Percentiles rank a stretch among this genome's conserved stretches.
Evolutionary conservation across 1,140 invertebrate species (phyloP).

Genomic region (Neodiprion virginianus): DNA sequence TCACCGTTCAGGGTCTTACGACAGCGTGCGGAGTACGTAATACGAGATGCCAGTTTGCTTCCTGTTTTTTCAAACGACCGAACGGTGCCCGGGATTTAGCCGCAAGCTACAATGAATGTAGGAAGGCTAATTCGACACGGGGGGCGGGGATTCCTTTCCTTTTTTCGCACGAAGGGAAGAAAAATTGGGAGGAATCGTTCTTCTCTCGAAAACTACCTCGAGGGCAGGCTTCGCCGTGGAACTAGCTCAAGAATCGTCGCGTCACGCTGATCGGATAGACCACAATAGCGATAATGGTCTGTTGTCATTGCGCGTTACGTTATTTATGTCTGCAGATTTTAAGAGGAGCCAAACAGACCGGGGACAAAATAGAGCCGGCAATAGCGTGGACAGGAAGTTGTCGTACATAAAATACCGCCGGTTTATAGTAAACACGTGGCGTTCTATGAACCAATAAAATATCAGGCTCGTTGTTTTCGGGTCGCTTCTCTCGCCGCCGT

Average conservation of each 20-base stretch:
- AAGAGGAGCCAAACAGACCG: neutral
- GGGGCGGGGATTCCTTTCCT: no score
- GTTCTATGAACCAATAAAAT: slow-evolving; percentile 7
- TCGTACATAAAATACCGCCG: neutral
- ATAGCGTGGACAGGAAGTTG: neutral
- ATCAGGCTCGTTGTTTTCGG: neutral
- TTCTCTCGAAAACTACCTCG: no score
- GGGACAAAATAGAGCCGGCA: neutral
- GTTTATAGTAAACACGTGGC: slow-evolving; percentile 3
- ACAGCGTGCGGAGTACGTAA: neutral
- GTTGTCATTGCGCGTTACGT: no score
- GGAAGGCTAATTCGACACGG: neutral
- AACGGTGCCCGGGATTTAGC: neutral
- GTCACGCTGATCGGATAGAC: no score
- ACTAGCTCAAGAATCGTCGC: no score
- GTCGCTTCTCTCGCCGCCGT: neutral
- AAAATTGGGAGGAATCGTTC: no score
- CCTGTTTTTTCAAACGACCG: neutral
- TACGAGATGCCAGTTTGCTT: neutral
- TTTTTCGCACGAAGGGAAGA: no score
- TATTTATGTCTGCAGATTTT: no score
- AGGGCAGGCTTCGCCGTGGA: no score
- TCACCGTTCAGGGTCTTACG: no score
- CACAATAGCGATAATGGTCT: no score
- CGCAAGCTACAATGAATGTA: neutral